Evolutionary conservation across 2,888 invertebrate species (phyloP), one percentile per base, ranked within the genome.

Genomic region (Podabrus alpinus): DNA sequence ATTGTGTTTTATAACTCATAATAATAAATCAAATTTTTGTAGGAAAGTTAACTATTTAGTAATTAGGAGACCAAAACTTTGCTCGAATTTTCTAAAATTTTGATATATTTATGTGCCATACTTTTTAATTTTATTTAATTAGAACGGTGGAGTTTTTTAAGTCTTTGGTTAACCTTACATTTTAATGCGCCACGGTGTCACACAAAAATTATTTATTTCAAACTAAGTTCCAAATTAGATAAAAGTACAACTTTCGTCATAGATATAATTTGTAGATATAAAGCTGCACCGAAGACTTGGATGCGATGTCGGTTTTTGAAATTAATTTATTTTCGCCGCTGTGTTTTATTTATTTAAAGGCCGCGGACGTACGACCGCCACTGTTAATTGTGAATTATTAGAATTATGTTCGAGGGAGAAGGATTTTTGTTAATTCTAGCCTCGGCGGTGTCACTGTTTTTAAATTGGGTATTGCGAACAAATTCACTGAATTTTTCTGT

Each of bases 141-240:
- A 45, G 45, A 45, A 45, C 45, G n/a, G 45, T 45, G 45, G 45
- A 45, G 45, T 64, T 64, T 64, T 64, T 19, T 64, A 62, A 21
- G 19, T 69, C 70, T n/a, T 11, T 70, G 70, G 73, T 16, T 9
- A 19, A 25, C 21, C 73, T 71, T 76, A 69, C 69, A 71, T 71
- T 74, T 76, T 76, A 73, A 73, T 73, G 72, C 70, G 66, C 70
- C 25, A 67, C 69, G 62, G 66, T 69, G 69, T 75, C 75, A 69
- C 59, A 69, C 72, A 72, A 75, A 75, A 75, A 69, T 75, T 72
- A 75, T 75, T 75, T 75, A 75, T 75, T 69, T 72, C 72, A 72
- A 72, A 75, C 76, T 78, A 81, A 85, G 83, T 85, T 85, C 83
- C 83, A 85, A 85, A 85, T 85, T 85, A 85, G 85, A 85, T 85